These are phyloP conservation scores for Amphimedon queenslandica DNA, from an alignment of 37 sponge, comb jelly and placozoan species.

Conservation along the genomic window DNA sequence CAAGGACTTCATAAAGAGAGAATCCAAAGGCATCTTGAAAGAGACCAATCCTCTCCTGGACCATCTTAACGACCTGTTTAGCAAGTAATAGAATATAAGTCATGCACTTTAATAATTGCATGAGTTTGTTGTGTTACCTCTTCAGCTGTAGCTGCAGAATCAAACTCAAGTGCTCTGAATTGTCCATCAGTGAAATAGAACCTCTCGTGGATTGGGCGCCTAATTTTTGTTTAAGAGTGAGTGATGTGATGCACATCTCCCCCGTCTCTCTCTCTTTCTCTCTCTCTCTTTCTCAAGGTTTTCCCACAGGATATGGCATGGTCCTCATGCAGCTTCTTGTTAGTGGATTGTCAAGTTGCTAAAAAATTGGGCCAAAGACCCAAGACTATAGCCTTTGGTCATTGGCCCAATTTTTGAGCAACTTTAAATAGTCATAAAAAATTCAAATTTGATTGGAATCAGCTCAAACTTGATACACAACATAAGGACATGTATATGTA, in stretches of 20 bases:
- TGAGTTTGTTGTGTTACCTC: constrained; percentile 53
- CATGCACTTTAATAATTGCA: not conserved
- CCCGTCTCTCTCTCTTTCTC: not conserved
- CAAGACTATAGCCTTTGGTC: no score
- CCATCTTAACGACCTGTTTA: constrained; percentile 81
- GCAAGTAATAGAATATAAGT: not conserved
- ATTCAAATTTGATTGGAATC: no score
- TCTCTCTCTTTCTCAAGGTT: no score
- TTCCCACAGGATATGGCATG: not conserved
- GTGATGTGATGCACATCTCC: no score
- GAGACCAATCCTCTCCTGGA: constrained; percentile 90
- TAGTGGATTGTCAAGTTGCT: no score
- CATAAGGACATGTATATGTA: no score
- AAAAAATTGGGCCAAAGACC: no score
- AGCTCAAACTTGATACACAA: no score
- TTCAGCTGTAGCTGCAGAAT: constrained; percentile 76
- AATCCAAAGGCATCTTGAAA: constrained; percentile 55
- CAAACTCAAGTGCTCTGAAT: constrained; percentile 94
- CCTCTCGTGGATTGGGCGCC: constrained; percentile 86
- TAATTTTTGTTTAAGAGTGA: constrained; percentile 19
- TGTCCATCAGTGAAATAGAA: constrained; percentile 98
- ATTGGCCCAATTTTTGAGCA: no score
- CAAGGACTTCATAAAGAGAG: constrained; percentile 94
- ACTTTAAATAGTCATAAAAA: no score
- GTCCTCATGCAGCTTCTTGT: no score